Percentiles rank a stretch among this genome's conserved stretches.
phyloP scores from a whole-genome alignment of 2,888 invertebrate species.

The Trachelus tabidus region DNA sequence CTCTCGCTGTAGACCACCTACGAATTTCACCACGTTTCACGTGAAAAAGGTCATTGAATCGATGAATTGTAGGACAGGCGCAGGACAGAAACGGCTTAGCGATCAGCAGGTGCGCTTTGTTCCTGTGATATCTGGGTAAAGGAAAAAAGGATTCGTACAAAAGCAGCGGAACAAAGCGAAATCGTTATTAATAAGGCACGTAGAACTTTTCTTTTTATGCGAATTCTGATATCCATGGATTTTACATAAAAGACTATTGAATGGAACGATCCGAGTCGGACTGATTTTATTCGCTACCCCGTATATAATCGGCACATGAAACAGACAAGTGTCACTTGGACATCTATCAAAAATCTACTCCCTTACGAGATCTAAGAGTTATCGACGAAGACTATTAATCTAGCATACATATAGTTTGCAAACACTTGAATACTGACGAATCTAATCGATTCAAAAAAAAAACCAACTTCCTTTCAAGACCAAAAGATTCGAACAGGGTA shows the following conservation, averaged over 20 bases:
- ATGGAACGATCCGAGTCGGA: not conserved
- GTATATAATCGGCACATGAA: too few species aligned
- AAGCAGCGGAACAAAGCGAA: not conserved
- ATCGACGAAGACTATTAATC: too few species aligned
- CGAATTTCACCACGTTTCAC: constrained; percentile 1
- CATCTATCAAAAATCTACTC: too few species aligned
- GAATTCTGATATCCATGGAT: not conserved
- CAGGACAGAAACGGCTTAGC: not conserved
- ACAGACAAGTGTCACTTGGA: too few species aligned
- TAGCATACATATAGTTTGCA: too few species aligned
- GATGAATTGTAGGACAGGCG: not conserved
- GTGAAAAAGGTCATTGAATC: constrained; percentile 3
- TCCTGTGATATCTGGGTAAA: constrained; percentile 1
- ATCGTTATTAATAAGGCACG: not conserved
- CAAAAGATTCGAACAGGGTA: too few species aligned
- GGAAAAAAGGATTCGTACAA: constrained; percentile 15
- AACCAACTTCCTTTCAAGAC: too few species aligned
- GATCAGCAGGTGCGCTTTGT: not conserved
- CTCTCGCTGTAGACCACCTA: not conserved
- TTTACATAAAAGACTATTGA: not conserved
- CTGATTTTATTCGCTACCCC: not conserved
- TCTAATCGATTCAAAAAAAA: too few species aligned
- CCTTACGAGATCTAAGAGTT: too few species aligned
- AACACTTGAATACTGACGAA: too few species aligned
- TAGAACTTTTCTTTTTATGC: not conserved